Evolutionary conservation across 2,888 invertebrate genomes (phyloP), one percentile per base, ranked within the genome.

Genomic region (Adelphocoris suturalis): DNA sequence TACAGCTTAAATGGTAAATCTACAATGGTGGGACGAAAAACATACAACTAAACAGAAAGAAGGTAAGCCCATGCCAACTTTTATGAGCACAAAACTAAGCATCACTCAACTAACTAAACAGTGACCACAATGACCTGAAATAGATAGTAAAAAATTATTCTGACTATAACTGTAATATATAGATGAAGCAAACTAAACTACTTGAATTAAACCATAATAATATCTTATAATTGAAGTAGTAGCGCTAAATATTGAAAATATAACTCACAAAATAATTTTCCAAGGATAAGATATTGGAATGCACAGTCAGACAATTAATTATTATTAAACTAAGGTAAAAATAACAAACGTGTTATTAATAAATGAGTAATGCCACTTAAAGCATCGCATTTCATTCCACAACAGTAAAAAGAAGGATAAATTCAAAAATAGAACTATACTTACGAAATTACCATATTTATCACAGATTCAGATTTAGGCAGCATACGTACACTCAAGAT

Each of bases 401-500:
- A 19, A n/a, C 16, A 78, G 47, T 78, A 61, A 37, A 85, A 61
- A 37, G 37, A 85, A 85, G 12, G 46, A 85, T 55, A 27, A 85
- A 85, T 85, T 85, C 55, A 85, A 85, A 85, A 85, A 85, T 85
- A 85, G 14, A 85, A 85, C 85, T 85, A 61, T 85, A 85, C 85
- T 61, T 61, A 61, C 61, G 57, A 85, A 85, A 85, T 85, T 47
- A 85, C 16, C 85, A 37, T 85, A 78, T 87, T 87, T 87, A 87
- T 88, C 88, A 88, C 88, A 88, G 88, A 88, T 88, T 88, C 78
- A 88, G 88, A 88, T 78, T 82, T 55, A 88, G 88, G 88, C 88
- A 88, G 88, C 88, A 86, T 88, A 57, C 61, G 61, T 88, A 57
- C 61, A 37, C 57, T 85, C 85, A 85, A 57, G 27, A 82, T 55